A percentile compares a stretch with the other conserved stretches of the same genome.
These are phyloP conservation scores for Polydrusus pterygomalis DNA, from an alignment of 2,888 invertebrate species.

Conservation along the genomic window DNA sequence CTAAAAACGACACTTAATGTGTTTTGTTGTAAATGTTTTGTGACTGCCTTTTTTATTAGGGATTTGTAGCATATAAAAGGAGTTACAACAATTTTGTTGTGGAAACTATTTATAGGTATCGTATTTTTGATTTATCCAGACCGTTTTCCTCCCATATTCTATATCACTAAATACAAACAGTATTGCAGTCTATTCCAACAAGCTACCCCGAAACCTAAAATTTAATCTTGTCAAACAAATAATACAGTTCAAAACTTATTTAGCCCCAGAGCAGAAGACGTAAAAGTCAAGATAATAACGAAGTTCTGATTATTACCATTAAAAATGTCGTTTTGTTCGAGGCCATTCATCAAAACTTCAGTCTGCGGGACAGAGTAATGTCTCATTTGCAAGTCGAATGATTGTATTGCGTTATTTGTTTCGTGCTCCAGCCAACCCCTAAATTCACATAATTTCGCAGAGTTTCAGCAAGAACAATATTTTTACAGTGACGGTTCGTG, in stretches of 20 bases:
- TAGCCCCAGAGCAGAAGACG: conserved; percentile 7
- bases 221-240: conserved; percentile 10
- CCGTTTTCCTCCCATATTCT: no score
- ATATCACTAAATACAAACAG: no score
- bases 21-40: no score
- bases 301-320: conserved; percentile 37
- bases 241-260: conserved; percentile 9
- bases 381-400: conserved; percentile 38
- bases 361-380: conserved; percentile 16
- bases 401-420: conserved; percentile 48
- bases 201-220: neutral
- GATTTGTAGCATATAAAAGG: no score
- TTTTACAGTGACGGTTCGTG: neutral
- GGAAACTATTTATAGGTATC: no score
- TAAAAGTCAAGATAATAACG: conserved; percentile 25
- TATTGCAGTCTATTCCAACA: no score
- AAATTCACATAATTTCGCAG: conserved; percentile 39
- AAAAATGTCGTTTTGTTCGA: conserved; percentile 34
- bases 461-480: conserved; percentile 42
- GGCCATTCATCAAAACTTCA: conserved; percentile 19
- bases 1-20: no score
- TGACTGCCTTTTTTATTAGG: no score
- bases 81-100: no score
- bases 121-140: no score
- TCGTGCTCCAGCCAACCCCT: conserved; percentile 29